Evolutionary conservation across 2,797 vertebrate species (phyloP).

Genomic region (Pyrrhura leucotis): DNA sequence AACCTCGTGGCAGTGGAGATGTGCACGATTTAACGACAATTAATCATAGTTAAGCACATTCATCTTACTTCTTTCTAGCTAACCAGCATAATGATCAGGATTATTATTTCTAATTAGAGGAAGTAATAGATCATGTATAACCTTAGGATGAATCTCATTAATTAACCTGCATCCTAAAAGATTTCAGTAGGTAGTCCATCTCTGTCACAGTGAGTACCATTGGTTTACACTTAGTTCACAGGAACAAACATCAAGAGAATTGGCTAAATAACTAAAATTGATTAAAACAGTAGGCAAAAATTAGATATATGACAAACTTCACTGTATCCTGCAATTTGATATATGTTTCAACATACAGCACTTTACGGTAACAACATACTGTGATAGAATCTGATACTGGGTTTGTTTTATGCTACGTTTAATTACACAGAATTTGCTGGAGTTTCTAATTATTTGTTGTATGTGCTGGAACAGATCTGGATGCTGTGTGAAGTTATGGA

Average conservation of each 20-base stretch:
- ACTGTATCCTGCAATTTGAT: slow-evolving; percentile 25
- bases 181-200: slow-evolving; percentile 90
- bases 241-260: slow-evolving; percentile 77
- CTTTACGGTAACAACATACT: background rate
- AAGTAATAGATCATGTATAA: slow-evolving; percentile 99
- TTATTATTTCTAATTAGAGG: slow-evolving; percentile 99
- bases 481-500: background rate
- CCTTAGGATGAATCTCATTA: slow-evolving; percentile 95
- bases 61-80: slow-evolving; percentile 93
- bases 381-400: background rate
- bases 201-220: slow-evolving; percentile 87
- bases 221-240: slow-evolving; percentile 78
- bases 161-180: slow-evolving; percentile 92
- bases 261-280: slow-evolving; percentile 73
- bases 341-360: slow-evolving; percentile 20
- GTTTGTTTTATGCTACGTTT: background rate
- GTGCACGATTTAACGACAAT: slow-evolving; percentile 82
- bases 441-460: background rate
- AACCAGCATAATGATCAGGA: slow-evolving; percentile 99
- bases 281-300: slow-evolving; percentile 73
- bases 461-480: background rate
- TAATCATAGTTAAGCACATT: slow-evolving; percentile 93
- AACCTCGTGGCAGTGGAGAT: slow-evolving; percentile 81
- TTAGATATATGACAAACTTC: slow-evolving; percentile 59
- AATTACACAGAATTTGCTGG: background rate